Base-by-base conservation (phyloP, 37 sponge, comb jelly and placozoan species). In the Aphrocallistes beatrix region DNA sequence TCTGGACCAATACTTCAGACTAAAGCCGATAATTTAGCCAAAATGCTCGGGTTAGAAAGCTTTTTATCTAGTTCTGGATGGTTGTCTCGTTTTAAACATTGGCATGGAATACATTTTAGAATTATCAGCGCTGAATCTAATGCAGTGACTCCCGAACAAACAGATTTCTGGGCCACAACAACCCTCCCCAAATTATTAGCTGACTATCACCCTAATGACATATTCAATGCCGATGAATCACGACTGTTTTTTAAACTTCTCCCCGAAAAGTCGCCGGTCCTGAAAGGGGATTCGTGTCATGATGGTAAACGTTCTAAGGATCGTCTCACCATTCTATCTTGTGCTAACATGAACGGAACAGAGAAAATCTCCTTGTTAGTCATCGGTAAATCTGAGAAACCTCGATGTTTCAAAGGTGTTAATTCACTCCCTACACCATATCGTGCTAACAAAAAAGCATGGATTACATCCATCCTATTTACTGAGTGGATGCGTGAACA, bases 331-430 rank as follows among this genome's bases (percentile, higher is more conserved):
- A n/a, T n/a, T n/a, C n/a, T n/a, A n/a, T n/a, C n/a, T n/a, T n/a
- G n/a, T n/a, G n/a, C n/a, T n/a, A n/a, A n/a, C n/a, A n/a, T n/a
- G n/a, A n/a, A n/a, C n/a, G n/a, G n/a, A n/a, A n/a, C n/a, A n/a
- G 84, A 83, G 48, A 83, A 83, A 39, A 32, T 83, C n/a, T 9
- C 1, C 1, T 37, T 39, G 10, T 49, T 83, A 9, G 48, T 9
- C 9, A 83, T 83, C 30, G 47, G 84, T 1, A 83, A 83, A 39
- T 83, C 23, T 28, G 84, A 45, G 1, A 83, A 83, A 1, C 84
- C 84, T 23, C 3, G 84, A 37, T 83, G 84, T 34, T 83, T 83
- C 47, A 83, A 83, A 39, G 47, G 84, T 39, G 47, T 83, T 23
- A 38, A 3, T 1, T 83, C 84, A 1, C 23, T 83, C 1, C 84